Base-by-base conservation (phyloP, 2,797 vertebrate genomes). In the Sitta carolinensis region DNA sequence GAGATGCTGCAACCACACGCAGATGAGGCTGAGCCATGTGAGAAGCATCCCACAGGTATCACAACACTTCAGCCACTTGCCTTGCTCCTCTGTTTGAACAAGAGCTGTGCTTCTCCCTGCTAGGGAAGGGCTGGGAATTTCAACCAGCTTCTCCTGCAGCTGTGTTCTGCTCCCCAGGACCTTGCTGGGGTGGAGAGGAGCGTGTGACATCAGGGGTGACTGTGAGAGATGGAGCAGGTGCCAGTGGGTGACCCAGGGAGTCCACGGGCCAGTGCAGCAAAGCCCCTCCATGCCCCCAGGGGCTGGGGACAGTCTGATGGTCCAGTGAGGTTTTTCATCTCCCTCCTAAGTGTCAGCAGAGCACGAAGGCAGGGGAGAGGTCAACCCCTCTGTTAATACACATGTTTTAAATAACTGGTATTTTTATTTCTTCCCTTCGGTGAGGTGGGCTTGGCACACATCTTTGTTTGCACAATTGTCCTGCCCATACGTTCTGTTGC, bases 401-500 rank as follows among this genome's bases (percentile, higher is more conserved):
- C 0, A 3, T 95, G 95, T 96, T 97, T 96, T 93, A 89, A 95
- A 96, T 95, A 95, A 91, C 62, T 16, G 61, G 54, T 93, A 86
- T 93, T 97, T 96, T 95, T 85, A 78, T 88, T 95, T 92, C 94
- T 92, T 94, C 45, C 59, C 63, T 78, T 86, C 1, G 1, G 90
- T 91, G 91, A 0, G 0, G 51, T 84, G 82, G 66, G 89, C 74
- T 97, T 96, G 95, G 95, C 94, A 94, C 5, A 2, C 32, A 62
- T 62, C 76, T 81, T 55, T 94, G 78, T 95, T 95, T 90, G 81
- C 87, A 81, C 80, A 85, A 48, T 94, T 76, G 84, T 87, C 84
- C 77, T 79, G 72, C 79, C 73, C 61, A 22, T 64, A 18, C 0
- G 0, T 77, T 90, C 52, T 72, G 54, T 51, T 97, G 91, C 69